Evolutionary conservation across 1,140 invertebrate species (phyloP).

Genomic region (Trichomalopsis sarcophagae): DNA sequence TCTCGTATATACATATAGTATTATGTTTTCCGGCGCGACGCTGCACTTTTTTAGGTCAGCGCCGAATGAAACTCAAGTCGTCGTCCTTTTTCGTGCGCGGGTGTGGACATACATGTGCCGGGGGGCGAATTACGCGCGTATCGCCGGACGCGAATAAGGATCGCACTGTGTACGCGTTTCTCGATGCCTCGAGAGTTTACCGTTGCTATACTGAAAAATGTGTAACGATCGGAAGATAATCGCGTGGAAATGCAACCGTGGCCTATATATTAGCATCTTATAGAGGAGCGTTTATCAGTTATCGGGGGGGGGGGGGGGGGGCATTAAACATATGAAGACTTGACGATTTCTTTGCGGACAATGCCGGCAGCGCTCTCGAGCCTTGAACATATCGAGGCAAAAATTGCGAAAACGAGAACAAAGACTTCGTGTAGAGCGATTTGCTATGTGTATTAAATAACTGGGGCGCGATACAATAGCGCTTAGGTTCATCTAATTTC

Average conservation of each 20-base stretch:
- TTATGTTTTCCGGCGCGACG: conserved; percentile 19
- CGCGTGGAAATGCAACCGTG: no score
- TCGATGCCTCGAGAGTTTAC: no score
- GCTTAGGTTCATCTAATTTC: not conserved
- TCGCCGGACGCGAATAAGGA: not conserved
- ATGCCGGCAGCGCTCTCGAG: not conserved
- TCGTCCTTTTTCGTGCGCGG: not conserved
- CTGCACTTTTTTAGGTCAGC: not conserved
- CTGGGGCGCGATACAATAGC: not conserved
- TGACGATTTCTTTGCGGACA: no score
- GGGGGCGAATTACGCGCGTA: not conserved
- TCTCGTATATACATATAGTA: not conserved
- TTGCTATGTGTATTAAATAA: conserved; percentile 1
- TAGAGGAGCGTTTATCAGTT: no score
- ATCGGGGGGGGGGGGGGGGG: no score
- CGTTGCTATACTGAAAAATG: no score
- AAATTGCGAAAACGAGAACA: conserved; percentile 31
- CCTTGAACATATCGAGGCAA: not conserved
- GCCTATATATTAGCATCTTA: no score
- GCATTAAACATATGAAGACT: no score
- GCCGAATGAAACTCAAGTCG: not conserved
- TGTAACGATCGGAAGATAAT: no score
- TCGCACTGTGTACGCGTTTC: not conserved
- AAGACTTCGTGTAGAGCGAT: not conserved
- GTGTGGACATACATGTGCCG: not conserved